Percentiles rank a stretch among this genome's conserved stretches.
These are phyloP conservation scores for Peromyscus aztecus DNA, from an alignment of 2,797 vertebrate species.

Conservation along the genomic window DNA sequence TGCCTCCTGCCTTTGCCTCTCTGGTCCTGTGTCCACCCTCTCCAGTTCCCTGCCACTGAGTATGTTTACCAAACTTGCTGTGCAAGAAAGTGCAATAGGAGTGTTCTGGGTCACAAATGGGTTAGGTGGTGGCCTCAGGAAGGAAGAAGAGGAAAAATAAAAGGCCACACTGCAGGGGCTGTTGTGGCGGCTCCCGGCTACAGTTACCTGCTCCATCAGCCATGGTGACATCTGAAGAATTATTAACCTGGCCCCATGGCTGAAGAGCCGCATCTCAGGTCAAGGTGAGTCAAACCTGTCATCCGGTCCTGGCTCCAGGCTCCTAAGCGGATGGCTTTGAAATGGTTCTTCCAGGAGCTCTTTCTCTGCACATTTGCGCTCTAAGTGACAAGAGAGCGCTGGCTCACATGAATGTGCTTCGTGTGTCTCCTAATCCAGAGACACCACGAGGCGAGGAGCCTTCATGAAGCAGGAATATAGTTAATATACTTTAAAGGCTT, in stretches of 20 bases:
- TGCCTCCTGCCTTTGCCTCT: no score
- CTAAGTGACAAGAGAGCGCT: neutral
- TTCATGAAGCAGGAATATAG: neutral
- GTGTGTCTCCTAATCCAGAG: neutral
- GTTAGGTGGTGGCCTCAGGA: conserved; percentile 56
- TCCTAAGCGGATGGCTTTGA: conserved; percentile 78
- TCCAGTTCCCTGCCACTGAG: neutral
- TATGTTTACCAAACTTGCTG: conserved; percentile 74
- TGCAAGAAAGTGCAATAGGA: conserved; percentile 37
- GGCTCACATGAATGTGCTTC: neutral
- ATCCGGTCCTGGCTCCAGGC: conserved; percentile 80
- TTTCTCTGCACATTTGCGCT: neutral
- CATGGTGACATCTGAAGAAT: conserved; percentile 82
- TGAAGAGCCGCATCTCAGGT: conserved; percentile 75
- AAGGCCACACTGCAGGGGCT: neutral
- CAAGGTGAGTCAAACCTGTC: conserved; percentile 84
- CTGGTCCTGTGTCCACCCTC: neutral
- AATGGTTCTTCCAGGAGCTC: neutral
- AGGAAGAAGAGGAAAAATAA: conserved; percentile 58
- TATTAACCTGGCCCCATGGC: conserved; percentile 75
- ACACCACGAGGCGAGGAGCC: neutral
- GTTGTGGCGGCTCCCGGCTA: conserved; percentile 53
- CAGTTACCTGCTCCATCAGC: conserved; percentile 75
- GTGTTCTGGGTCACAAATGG: conserved; percentile 73
- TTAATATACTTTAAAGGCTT: neutral